Evolutionary conservation across 2,113 vertebrate genomes (phyloP), one percentile per base, ranked within the genome.

Genomic region (Nansenia antarctica): DNA sequence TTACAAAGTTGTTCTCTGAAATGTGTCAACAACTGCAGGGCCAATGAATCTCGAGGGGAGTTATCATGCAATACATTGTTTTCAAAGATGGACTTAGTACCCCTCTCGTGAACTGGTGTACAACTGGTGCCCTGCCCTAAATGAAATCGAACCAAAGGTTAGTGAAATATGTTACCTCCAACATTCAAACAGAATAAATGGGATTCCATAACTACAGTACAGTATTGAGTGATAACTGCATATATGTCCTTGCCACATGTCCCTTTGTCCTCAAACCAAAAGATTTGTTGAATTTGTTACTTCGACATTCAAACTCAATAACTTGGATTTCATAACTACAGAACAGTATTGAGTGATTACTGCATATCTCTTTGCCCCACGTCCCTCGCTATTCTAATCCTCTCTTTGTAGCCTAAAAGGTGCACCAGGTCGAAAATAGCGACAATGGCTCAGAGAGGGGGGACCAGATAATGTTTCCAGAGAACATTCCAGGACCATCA

Each of bases 1-100:
- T 62, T 29, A 59, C 29, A 29, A 69, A 65, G 57, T 42, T 3
- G 12, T 27, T 60, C 14, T 15, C 18, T 42, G 35, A 74, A 58
- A 49, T 39, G 22, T 35, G 32, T 62, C 20, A 37, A 18, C 18
- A 30, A 58, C 22, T 11, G 52, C 20, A 11, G 52, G 52, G 8
- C 14, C 11, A 11, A 54, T 54, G 8, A 12, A 9, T 53, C 52
- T 24, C 5, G 20, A n/a, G 8, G 39, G 27, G 27, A n/a, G 29
- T 59, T 31, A 32, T 59, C 20, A 32, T 34, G 29, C 57, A 32
- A n/a, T n/a, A 59, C 57, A 31, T 57, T 31, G 24, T 57, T 29
- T 57, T 11, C 54, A 14, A 57, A 57, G 52, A 18, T 59, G 18
- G 30, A 32, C 57, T 32, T 20, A 3, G 52, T 4, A 24, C 8